Evolutionary conservation across 2,113 vertebrate species (phyloP).

Genomic region (Porphyrio hochstetteri): DNA sequence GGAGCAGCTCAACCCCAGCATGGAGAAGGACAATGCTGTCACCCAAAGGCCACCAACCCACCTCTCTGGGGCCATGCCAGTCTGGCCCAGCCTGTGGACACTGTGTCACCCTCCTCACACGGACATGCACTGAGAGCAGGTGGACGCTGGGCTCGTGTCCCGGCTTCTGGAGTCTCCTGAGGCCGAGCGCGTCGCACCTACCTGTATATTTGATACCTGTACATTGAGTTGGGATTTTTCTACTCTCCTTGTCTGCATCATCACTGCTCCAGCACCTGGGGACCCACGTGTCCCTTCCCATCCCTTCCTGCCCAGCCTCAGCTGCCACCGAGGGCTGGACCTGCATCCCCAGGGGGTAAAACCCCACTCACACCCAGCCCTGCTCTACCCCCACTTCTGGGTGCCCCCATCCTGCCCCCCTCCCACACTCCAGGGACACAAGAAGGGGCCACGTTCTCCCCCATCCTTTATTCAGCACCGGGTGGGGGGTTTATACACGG

Average conservation of each 20-base stretch:
- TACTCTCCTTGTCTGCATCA: background rate
- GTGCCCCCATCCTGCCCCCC: fast-evolving
- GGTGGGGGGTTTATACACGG: background rate
- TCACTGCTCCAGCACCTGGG: fast-evolving
- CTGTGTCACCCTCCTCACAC: background rate
- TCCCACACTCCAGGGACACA: fast-evolving
- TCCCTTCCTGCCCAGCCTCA: background rate
- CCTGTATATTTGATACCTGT: conserved; percentile 58
- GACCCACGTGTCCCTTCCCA: background rate
- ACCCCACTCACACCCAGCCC: background rate
- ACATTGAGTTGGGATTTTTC: conserved; percentile 8
- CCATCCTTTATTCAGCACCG: background rate
- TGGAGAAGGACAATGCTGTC: background rate
- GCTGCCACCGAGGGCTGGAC: background rate
- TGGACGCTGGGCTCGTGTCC: background rate
- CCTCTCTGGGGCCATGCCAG: background rate
- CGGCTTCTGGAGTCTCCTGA: background rate
- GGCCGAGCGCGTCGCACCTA: background rate
- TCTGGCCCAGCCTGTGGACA: background rate
- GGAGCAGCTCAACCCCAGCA: background rate
- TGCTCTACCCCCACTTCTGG: fast-evolving
- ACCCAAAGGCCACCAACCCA: background rate
- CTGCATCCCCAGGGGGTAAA: background rate
- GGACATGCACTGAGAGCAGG: conserved; percentile 58
- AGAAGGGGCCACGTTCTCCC: background rate